These are phyloP conservation scores for Pterocles burchelli DNA, from an alignment of 2,113 vertebrate species.

Conservation along the genomic window DNA sequence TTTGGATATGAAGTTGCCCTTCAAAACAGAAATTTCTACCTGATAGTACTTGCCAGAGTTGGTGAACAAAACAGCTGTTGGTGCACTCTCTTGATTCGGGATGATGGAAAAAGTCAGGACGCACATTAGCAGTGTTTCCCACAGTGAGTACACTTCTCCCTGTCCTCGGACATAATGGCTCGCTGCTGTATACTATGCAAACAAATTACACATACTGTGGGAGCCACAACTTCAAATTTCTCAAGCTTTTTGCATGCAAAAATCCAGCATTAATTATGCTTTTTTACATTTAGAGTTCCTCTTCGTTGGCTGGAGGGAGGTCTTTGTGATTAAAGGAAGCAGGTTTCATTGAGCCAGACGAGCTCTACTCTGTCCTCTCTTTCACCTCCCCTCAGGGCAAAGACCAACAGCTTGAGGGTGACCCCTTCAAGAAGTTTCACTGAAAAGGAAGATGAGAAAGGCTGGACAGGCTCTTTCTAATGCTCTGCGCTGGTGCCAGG, in stretches of 20 bases:
- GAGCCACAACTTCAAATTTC: constrained; percentile 50
- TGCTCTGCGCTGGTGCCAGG: constrained; percentile 39
- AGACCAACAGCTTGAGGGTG: constrained; percentile 72
- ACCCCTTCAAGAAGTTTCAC: constrained; percentile 54
- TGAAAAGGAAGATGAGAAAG: constrained; percentile 68
- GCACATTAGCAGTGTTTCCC: constrained; percentile 34
- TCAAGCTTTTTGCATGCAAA: constrained; percentile 50
- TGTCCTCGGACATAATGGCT: not conserved
- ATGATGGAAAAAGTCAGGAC: not conserved
- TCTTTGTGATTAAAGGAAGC: constrained; percentile 67
- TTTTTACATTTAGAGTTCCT: constrained; percentile 30
- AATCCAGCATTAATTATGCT: constrained; percentile 29
- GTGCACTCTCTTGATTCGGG: not conserved
- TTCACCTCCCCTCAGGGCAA: constrained; percentile 73
- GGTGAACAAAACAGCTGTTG: not conserved
- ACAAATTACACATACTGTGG: constrained; percentile 46
- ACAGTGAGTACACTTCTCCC: not conserved
- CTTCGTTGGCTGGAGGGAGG: constrained; percentile 46
- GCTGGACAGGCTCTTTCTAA: constrained; percentile 52
- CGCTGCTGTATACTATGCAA: not conserved
- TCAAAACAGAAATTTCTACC: not conserved
- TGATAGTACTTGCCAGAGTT: not conserved
- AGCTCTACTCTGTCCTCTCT: constrained; percentile 71
- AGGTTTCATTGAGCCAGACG: constrained; percentile 51
- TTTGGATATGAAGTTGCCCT: not conserved